Percentiles rank a stretch among this genome's conserved stretches.
Conservation (phyloP, 2,113 vertebrate genomes). For the Menura novaehollandiae region DNA sequence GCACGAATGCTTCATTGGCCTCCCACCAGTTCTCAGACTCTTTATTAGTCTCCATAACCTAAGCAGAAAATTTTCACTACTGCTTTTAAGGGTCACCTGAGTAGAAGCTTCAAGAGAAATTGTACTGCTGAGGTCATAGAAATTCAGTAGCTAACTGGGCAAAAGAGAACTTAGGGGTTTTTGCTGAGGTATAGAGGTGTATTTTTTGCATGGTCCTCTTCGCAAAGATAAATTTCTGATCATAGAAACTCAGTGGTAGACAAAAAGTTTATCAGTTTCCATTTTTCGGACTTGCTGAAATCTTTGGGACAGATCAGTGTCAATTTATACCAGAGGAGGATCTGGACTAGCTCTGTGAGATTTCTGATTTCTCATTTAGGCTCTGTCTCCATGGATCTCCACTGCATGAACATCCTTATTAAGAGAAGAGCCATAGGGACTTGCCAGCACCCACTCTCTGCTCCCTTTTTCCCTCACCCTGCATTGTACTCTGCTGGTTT, state of each 20-base stretch:
- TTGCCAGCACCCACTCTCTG: background rate
- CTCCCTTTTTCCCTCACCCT: background rate
- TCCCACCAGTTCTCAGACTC: conserved; percentile 55
- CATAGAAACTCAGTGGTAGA: background rate
- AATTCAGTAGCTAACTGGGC: background rate
- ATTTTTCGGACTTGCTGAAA: background rate
- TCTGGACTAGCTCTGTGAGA: background rate
- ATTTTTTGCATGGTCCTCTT: background rate
- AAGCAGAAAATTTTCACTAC: conserved; percentile 65
- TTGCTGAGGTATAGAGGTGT: background rate
- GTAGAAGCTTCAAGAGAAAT: conserved; percentile 46
- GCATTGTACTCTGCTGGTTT: background rate
- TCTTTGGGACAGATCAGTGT: background rate
- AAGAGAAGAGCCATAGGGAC: background rate
- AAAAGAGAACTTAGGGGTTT: conserved; percentile 8
- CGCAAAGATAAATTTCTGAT: background rate
- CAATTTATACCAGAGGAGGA: background rate
- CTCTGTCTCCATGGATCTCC: background rate
- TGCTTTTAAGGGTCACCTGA: conserved; percentile 61
- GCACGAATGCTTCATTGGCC: conserved; percentile 60
- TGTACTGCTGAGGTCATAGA: background rate
- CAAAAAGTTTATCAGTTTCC: background rate
- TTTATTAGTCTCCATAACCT: conserved; percentile 60
- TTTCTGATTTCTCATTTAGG: background rate
- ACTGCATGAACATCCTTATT: background rate